Evolutionary conservation across 2,113 vertebrate species (phyloP).

Genomic region (Cavia porcellus): DNA sequence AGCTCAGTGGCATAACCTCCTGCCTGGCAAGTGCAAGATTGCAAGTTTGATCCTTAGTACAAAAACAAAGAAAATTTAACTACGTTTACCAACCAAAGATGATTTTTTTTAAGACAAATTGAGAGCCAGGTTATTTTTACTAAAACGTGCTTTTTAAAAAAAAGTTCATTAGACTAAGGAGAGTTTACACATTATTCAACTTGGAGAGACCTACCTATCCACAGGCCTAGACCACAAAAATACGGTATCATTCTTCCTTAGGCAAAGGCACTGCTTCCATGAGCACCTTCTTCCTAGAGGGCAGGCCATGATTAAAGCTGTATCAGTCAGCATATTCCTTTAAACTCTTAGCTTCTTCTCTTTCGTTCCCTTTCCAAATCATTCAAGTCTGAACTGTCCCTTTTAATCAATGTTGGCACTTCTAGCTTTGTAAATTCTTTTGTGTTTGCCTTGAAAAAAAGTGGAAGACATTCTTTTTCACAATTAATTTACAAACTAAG

Average conservation of each 20-base stretch:
- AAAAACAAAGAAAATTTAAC: too few species aligned
- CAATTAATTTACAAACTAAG: constrained; percentile 12
- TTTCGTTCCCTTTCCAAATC: constrained; percentile 11
- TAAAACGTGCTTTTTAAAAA: neutral
- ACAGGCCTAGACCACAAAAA: neutral
- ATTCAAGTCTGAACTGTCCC: neutral
- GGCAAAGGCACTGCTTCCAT: neutral
- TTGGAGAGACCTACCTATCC: neutral
- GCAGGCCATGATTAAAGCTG: neutral
- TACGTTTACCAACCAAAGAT: constrained; percentile 21
- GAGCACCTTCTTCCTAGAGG: neutral
- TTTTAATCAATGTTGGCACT: neutral
- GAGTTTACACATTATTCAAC: neutral
- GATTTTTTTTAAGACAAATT: constrained; percentile 12
- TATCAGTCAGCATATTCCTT: neutral
- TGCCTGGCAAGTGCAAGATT: too few species aligned
- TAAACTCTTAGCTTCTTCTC: neutral
- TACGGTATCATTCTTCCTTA: neutral
- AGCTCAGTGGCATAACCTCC: too few species aligned
- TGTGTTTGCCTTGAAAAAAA: neutral
- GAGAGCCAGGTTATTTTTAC: constrained; percentile 46
- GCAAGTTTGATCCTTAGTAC: too few species aligned
- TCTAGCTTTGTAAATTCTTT: constrained; percentile 30
- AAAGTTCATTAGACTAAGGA: constrained; percentile 28
- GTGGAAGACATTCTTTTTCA: neutral